Conservation (phyloP, 2,113 vertebrate species). For the Odocoileus hemionus region DNA sequence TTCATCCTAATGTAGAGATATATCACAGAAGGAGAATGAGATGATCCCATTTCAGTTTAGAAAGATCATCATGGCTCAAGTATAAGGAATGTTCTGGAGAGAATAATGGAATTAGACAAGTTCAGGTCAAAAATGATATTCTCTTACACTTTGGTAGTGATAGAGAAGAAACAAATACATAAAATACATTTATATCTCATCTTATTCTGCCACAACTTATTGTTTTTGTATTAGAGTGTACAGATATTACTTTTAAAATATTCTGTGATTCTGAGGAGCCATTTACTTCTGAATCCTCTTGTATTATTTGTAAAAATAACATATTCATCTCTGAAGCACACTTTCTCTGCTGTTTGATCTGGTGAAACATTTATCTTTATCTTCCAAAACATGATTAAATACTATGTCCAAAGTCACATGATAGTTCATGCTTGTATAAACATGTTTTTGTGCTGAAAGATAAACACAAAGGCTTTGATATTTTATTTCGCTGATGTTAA, state of each 20-base stretch:
- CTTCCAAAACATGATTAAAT: constrained; percentile 3
- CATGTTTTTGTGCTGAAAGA: not conserved
- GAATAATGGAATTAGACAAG: not conserved
- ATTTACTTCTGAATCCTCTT: not conserved
- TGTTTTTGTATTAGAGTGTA: not conserved
- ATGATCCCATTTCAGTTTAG: not conserved
- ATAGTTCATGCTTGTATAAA: not conserved
- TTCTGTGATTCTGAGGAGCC: not conserved
- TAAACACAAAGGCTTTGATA: not conserved
- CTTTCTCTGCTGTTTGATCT: not conserved
- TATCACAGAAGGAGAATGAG: not conserved
- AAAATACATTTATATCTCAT: not conserved
- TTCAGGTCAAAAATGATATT: not conserved
- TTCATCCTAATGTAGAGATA: not conserved
- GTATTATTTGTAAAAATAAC: not conserved
- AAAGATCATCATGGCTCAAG: not conserved
- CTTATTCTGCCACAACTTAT: not conserved
- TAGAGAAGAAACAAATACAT: not conserved
- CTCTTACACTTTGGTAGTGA: not conserved
- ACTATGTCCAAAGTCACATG: not conserved
- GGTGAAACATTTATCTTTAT: not conserved
- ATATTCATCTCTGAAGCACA: not conserved
- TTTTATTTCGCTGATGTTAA: not conserved
- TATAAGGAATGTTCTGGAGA: not conserved
- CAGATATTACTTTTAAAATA: constrained; percentile 25